phyloP scores from a whole-genome alignment of 1,140 invertebrate genomes.

The Magallana ariakensis region DNA sequence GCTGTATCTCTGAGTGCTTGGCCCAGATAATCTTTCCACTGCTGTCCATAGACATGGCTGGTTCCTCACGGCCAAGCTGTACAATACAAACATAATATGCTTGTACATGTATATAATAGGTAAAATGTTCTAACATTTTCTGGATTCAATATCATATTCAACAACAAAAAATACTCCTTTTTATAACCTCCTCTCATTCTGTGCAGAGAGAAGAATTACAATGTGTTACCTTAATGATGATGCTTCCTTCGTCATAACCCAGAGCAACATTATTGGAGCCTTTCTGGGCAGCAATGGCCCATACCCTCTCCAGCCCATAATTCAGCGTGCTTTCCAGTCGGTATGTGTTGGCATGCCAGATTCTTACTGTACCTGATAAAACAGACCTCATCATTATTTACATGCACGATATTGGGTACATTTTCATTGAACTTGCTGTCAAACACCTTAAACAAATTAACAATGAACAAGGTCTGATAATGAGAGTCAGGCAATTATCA shows the following conservation, averaged over 20 bases:
- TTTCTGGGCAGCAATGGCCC: slow-evolving; percentile 97
- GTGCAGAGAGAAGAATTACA: neutral
- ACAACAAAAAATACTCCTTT: too few species aligned
- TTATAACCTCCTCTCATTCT: neutral
- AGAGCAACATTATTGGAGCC: slow-evolving; percentile 98
- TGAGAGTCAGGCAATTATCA: too few species aligned
- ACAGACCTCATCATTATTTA: slow-evolving; percentile 9
- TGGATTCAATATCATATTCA: neutral
- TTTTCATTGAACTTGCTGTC: too few species aligned
- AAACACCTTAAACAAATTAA: too few species aligned
- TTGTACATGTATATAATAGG: too few species aligned
- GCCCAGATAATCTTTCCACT: slow-evolving; percentile 99
- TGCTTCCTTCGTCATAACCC: slow-evolving; percentile 99
- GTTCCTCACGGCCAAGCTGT: slow-evolving; percentile 96
- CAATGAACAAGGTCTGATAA: too few species aligned
- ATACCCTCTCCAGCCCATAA: slow-evolving; percentile 98
- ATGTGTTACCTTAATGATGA: slow-evolving; percentile 88
- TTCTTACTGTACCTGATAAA: slow-evolving; percentile 87
- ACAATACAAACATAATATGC: neutral
- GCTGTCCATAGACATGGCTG: slow-evolving; percentile 99
- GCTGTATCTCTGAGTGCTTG: slow-evolving; percentile 98
- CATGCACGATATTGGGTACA: too few species aligned
- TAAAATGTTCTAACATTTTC: neutral
- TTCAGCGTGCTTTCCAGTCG: slow-evolving; percentile 96
- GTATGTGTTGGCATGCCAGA: slow-evolving; percentile 99